phyloP scores from a whole-genome alignment of 2,113 vertebrate genomes.

The Pedetes capensis region DNA sequence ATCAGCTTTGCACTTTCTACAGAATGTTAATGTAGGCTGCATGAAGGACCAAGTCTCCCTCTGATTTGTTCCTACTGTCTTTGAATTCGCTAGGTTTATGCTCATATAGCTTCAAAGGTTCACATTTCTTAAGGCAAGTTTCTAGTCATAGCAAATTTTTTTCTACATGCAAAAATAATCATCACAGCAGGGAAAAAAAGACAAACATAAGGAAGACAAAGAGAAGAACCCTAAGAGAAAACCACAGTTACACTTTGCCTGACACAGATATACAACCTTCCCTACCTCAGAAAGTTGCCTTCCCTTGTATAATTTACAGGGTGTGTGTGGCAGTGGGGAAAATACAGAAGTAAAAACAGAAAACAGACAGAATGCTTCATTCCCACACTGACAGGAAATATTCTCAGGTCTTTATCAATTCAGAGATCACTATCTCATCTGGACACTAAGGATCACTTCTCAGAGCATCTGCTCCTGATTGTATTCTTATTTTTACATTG shows the following conservation, averaged over 20 bases:
- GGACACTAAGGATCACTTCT: neutral
- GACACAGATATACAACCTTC: neutral
- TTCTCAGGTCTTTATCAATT: neutral
- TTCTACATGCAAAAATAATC: neutral
- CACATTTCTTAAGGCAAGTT: conserved; percentile 7
- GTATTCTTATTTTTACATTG: neutral
- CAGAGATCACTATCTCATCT: neutral
- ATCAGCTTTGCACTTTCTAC: neutral
- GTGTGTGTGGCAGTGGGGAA: rapidly evolving
- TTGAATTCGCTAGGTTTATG: neutral
- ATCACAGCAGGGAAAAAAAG: neutral
- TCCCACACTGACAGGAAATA: neutral
- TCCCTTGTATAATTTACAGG: neutral
- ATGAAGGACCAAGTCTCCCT: neutral
- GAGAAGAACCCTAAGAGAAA: neutral
- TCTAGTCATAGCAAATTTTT: neutral
- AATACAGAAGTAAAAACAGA: neutral
- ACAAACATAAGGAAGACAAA: neutral
- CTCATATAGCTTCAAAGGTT: neutral
- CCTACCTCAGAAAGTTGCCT: neutral
- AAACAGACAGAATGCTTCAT: neutral
- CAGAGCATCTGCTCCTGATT: neutral
- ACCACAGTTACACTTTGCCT: neutral
- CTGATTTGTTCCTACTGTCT: neutral
- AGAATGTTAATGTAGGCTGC: neutral